Conservation (phyloP, 2,797 vertebrate species). For the Florisuga fusca region DNA sequence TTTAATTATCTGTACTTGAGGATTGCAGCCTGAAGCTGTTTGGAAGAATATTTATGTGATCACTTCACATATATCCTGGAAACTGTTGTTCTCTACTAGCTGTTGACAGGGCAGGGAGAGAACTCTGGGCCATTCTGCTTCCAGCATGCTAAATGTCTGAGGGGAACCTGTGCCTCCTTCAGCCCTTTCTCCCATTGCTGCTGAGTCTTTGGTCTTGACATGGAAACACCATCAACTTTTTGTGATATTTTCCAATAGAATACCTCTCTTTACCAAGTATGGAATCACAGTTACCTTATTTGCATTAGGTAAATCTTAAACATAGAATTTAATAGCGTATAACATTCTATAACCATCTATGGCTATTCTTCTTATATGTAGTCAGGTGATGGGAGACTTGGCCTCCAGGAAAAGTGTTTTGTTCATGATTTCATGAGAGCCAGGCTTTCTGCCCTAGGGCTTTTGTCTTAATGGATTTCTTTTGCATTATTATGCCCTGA, state of each 20-base stretch:
- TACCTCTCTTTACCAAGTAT: background rate
- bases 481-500: background rate
- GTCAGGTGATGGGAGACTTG: background rate
- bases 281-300: background rate
- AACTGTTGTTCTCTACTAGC: background rate
- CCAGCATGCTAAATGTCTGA: background rate
- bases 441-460: background rate
- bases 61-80: background rate
- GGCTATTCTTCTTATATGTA: fast-evolving
- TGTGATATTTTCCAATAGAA: background rate
- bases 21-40: background rate
- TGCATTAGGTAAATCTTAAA: background rate
- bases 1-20: background rate
- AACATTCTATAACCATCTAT: background rate
- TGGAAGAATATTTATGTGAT: background rate
- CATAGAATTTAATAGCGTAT: background rate
- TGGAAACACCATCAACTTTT: background rate
- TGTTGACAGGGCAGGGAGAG: background rate
- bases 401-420: background rate
- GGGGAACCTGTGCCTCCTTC: background rate
- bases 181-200: background rate
- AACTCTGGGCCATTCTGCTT: background rate
- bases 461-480: constrained; percentile 26
- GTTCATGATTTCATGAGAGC: fast-evolving
- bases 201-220: background rate